These are phyloP conservation scores for Cyrtodaria siliqua DNA, from an alignment of 2,888 invertebrate species.

Conservation along the genomic window DNA sequence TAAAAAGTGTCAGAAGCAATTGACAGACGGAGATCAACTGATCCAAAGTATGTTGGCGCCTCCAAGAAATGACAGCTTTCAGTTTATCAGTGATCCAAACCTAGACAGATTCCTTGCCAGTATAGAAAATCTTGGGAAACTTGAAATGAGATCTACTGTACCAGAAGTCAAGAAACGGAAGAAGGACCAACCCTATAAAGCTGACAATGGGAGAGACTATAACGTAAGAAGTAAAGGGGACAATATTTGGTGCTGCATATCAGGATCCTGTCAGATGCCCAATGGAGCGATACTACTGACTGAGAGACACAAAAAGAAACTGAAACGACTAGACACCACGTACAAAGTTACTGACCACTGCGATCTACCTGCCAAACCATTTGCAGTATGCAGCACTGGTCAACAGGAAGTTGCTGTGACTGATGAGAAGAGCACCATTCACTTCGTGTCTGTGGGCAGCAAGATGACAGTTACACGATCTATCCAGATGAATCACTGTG, in stretches of 20 bases:
- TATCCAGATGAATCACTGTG: neutral
- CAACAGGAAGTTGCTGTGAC: slow-evolving; percentile 20
- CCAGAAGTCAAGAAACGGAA: too few relatives aligned
- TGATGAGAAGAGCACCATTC: neutral
- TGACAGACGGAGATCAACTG: too few relatives aligned
- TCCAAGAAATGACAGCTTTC: too few relatives aligned
- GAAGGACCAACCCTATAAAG: neutral
- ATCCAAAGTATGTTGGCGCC: too few relatives aligned
- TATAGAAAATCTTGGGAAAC: too few relatives aligned
- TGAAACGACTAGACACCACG: slow-evolving; percentile 7
- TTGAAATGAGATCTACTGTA: too few relatives aligned
- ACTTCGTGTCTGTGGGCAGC: slow-evolving; percentile 15
- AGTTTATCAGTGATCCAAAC: too few relatives aligned
- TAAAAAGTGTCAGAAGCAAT: too few relatives aligned
- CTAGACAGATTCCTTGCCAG: too few relatives aligned
- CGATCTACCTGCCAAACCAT: neutral
- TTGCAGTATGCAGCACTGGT: too few relatives aligned
- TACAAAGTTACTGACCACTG: slow-evolving; percentile 9
- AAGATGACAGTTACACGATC: too few relatives aligned
- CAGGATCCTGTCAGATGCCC: slow-evolving; percentile 15
- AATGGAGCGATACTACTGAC: slow-evolving; percentile 7
- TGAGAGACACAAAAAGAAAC: slow-evolving; percentile 11
- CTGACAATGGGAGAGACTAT: slow-evolving; percentile 4
- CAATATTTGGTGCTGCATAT: neutral
- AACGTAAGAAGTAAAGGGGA: slow-evolving; percentile 1